Percentiles rank a stretch among this genome's conserved stretches.
phyloP scores from a whole-genome alignment of 2,113 vertebrate genomes.

The Apeltes quadracus region DNA sequence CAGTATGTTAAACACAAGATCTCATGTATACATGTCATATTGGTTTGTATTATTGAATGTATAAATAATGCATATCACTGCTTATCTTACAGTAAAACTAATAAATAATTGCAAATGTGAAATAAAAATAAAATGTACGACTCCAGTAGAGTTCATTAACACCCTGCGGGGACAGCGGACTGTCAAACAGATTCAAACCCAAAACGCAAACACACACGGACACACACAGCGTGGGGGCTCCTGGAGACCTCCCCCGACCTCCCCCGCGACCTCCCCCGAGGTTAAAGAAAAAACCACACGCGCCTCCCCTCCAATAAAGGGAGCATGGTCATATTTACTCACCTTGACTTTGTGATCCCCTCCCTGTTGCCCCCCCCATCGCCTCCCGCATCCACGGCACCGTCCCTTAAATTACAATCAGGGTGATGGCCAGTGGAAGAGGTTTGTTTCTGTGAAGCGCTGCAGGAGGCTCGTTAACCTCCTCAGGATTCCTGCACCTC shows the following conservation, averaged over 20 bases:
- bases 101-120: slow-evolving; percentile 24
- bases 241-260: slow-evolving; percentile 14
- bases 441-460: slow-evolving; percentile 34
- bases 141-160: slow-evolving; percentile 51
- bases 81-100: not conserved
- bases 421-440: slow-evolving; percentile 38
- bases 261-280: slow-evolving; percentile 30
- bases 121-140: slow-evolving; percentile 46
- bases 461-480: slow-evolving; percentile 15
- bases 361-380: too few relatives aligned
- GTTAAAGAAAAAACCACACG: slow-evolving; percentile 26
- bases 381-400: not conserved
- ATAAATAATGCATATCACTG: not conserved
- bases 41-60: slow-evolving; percentile 1
- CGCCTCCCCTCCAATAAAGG: not conserved
- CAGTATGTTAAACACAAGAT: not conserved
- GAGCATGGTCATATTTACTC: not conserved
- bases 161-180: slow-evolving; percentile 34
- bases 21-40: not conserved
- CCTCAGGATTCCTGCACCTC: not conserved
- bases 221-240: not conserved
- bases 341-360: slow-evolving; percentile 14
- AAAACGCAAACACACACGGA: slow-evolving; percentile 10
- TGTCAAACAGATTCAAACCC: slow-evolving; percentile 48
- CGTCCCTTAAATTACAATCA: slow-evolving; percentile 48